Evolutionary conservation across 30 jellyfish, hydroid and myxozoan species (phyloP).

Genomic region (Hydra vulgaris): DNA sequence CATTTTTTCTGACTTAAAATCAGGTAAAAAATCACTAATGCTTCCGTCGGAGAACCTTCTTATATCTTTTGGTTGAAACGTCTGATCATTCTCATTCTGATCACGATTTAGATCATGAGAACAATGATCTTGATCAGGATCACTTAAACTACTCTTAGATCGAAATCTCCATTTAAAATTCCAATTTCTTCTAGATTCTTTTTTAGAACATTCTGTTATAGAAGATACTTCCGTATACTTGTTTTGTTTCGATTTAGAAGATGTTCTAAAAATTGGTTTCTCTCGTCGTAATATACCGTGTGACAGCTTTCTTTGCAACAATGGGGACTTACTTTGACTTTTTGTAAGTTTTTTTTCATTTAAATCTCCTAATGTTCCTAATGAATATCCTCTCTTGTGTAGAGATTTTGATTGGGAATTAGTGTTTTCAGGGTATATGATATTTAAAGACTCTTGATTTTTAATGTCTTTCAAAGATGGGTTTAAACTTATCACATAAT

Average conservation of each 20-base stretch:
- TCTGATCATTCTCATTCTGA: not conserved
- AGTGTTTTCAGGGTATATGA: not conserved
- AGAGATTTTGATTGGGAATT: not conserved
- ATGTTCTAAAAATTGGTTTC: not conserved
- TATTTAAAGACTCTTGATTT: not conserved
- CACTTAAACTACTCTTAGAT: slow-evolving; percentile 23
- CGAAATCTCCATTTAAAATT: slow-evolving; percentile 12
- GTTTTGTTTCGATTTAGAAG: not conserved
- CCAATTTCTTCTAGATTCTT: slow-evolving; percentile 5
- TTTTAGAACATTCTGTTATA: not conserved
- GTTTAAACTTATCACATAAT: no score
- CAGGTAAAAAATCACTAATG: not conserved
- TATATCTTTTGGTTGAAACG: not conserved
- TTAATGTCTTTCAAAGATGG: not conserved
- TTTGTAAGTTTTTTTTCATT: not conserved
- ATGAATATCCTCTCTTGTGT: not conserved
- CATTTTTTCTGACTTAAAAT: not conserved
- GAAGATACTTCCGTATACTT: not conserved
- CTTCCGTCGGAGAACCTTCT: not conserved
- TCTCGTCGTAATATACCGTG: not conserved
- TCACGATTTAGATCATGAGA: no score
- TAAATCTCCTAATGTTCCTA: not conserved
- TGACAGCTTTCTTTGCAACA: not conserved
- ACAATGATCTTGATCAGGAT: not conserved
- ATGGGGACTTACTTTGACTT: not conserved